These are phyloP conservation scores for Anisognathus igniventris DNA, from an alignment of 2,797 vertebrate species.

Conservation along the genomic window DNA sequence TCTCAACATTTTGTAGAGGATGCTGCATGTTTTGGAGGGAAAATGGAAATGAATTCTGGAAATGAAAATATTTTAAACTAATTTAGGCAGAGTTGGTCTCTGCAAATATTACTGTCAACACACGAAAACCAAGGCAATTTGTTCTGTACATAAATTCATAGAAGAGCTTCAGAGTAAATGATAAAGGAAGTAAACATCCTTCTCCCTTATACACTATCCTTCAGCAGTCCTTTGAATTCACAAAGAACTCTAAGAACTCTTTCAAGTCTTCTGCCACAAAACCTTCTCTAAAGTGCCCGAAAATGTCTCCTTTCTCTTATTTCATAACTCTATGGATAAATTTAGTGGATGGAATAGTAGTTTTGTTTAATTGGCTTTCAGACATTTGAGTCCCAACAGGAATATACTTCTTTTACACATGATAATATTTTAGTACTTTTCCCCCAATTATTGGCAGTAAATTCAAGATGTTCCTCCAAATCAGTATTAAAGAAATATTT, in stretches of 20 bases:
- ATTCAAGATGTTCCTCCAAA: not conserved
- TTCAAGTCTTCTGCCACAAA: not conserved
- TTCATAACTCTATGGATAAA: not conserved
- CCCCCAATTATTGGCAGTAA: not conserved
- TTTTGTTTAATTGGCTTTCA: slow-evolving; percentile 8
- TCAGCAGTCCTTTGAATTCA: not conserved
- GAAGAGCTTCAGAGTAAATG: not conserved
- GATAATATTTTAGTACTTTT: not conserved
- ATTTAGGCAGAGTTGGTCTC: not conserved
- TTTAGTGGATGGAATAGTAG: not conserved
- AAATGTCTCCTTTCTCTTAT: not conserved
- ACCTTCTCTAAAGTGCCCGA: not conserved
- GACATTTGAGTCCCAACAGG: not conserved
- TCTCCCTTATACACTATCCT: not conserved
- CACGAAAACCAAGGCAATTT: slow-evolving; percentile 5
- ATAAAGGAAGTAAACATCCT: not conserved
- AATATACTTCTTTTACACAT: not conserved
- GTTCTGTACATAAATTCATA: not conserved
- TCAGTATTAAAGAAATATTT: not conserved
- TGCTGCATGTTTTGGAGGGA: not conserved
- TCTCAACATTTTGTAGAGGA: not conserved
- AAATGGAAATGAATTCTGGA: not conserved
- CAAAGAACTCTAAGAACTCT: not conserved
- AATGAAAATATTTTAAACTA: not conserved
- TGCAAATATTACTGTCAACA: not conserved